phyloP scores from a whole-genome alignment of 2,113 vertebrate genomes.

The rat (Rattus norvegicus) region DNA sequence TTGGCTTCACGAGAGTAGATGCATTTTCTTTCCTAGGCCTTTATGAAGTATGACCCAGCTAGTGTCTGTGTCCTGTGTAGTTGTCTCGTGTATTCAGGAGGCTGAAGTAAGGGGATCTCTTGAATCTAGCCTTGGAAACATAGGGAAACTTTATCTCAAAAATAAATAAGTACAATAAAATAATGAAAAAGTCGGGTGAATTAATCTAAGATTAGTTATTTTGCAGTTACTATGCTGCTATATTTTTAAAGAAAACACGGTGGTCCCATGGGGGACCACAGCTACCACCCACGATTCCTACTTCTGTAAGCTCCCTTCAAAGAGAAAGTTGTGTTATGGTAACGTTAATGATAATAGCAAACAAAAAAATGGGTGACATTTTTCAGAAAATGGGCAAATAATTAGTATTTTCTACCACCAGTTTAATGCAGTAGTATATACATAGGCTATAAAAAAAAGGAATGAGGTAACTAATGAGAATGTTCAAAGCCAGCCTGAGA shows the following conservation, averaged over 20 bases:
- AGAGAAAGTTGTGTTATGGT: neutral
- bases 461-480: neutral
- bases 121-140: neutral
- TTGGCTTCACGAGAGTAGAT: neutral
- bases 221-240: neutral
- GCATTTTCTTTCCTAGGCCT: neutral
- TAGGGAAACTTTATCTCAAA: neutral
- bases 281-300: neutral
- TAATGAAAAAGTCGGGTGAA: neutral
- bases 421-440: neutral
- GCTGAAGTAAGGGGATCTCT: neutral
- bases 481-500: neutral
- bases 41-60: neutral
- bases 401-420: conserved; percentile 2
- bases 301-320: conserved; percentile 25
- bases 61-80: neutral
- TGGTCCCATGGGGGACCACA: neutral
- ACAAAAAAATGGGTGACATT: neutral
- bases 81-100: neutral
- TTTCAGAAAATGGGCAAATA: conserved; percentile 4
- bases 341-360: neutral
- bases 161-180: neutral
- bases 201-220: neutral
- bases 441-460: conserved; percentile 14
- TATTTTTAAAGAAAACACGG: conserved; percentile 19